Base-by-base conservation (phyloP, 2,888 invertebrate species). In the Drosophila fungiperda region DNA sequence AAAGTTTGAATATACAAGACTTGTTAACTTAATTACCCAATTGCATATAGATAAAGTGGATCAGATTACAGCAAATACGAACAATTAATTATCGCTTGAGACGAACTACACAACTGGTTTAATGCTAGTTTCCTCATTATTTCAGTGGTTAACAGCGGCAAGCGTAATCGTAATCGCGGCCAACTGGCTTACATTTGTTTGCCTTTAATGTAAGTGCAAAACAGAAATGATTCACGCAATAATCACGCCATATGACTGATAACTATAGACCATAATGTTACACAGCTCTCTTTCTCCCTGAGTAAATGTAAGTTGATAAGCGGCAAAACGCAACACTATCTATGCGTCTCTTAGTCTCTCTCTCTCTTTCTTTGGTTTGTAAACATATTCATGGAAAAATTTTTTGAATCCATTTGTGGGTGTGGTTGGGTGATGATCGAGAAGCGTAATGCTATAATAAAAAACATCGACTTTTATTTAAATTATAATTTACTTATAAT, bases 211-310 rank as follows among this genome's bases (percentile, higher is more conserved):
- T 54, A 58, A 49, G 40, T 66, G 49, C 54, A 52, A 59, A 50
- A 45, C 54, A 53, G 6, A 55, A 61, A 59, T 76, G 80, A 78
- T 49, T 78, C 76, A 78, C 59, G 45, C 38, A 76, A 65, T 23
- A 49, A 76, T 78, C 78, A 71, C 76, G 76, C 78, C 80, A 78
- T 48, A 32, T 38, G 12, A 61, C n/a, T 23, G n/a, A 17, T 49
- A 20, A 48, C 15, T 49, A n/a, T 3, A 60, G 8, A 17, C 17
- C 3, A 23, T 33, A 23, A 17, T 29, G 20, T 48, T 66, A 59
- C 12, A 50, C 33, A 20, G 20, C 20, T 7, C 55, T 26, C 38
- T 17, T 9, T 17, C 6, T 23, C 5, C 7, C 1, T 33, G 20
- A 17, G 12, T 59, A 6, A 45, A 15, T 23, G 23, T 52, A 57